A percentile compares a stretch with the other conserved stretches of the same genome.
Conservation (phyloP, 2,113 vertebrate genomes). For the Actenoides lindsayi region DNA sequence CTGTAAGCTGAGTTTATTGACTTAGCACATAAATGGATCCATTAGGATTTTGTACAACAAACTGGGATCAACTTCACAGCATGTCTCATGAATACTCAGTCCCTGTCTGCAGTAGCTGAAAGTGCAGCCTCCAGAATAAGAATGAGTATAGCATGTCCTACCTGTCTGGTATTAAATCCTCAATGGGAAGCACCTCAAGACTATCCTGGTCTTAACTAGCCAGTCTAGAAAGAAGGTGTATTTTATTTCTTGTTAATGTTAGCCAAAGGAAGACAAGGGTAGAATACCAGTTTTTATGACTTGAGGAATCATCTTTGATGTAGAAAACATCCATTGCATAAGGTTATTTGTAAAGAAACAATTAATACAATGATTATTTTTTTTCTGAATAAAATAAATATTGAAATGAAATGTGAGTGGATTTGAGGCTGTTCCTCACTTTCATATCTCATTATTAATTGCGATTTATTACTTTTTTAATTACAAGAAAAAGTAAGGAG, state of each 20-base stretch:
- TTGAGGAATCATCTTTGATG: background rate
- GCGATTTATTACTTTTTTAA: background rate
- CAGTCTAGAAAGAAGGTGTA: background rate
- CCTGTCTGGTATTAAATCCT: background rate
- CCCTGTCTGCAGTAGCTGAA: background rate
- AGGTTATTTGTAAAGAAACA: background rate
- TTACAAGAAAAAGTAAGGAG: background rate
- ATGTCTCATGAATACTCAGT: background rate
- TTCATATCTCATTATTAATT: background rate
- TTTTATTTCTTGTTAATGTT: background rate
- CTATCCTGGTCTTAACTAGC: background rate
- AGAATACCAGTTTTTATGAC: background rate
- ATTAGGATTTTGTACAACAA: background rate
- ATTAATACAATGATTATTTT: background rate
- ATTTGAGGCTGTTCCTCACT: background rate
- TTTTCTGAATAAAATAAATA: background rate
- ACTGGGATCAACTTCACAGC: background rate
- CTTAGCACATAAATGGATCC: background rate
- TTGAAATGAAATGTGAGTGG: background rate
- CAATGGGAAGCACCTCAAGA: background rate
- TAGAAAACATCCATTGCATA: background rate
- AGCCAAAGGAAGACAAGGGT: background rate
- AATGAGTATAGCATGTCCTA: accelerated
- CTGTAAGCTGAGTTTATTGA: background rate
- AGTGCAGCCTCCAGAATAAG: background rate